Percentiles rank a stretch among this genome's conserved stretches.
These are phyloP conservation scores for Diphyllodes magnificus DNA, from an alignment of 2,113 vertebrate genomes.

Conservation along the genomic window DNA sequence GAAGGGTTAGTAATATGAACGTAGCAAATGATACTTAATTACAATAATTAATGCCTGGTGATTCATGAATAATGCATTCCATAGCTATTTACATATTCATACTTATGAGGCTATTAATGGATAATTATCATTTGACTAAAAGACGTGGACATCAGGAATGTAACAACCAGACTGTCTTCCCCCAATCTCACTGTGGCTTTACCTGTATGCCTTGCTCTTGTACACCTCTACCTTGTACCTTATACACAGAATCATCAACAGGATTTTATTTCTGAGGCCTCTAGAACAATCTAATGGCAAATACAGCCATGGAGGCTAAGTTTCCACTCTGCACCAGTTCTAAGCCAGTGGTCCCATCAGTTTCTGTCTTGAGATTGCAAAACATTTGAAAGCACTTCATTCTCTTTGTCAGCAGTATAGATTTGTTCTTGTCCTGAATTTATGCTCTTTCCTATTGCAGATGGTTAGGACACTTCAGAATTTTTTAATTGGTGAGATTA, in stretches of 20 bases:
- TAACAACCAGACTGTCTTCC: background rate
- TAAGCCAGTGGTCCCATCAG: background rate
- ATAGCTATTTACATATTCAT: slow-evolving; percentile 55
- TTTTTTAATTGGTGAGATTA: background rate
- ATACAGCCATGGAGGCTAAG: background rate
- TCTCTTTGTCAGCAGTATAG: background rate
- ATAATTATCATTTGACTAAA: slow-evolving; percentile 46
- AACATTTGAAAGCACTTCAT: background rate
- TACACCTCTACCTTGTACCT: background rate
- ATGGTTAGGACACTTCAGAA: background rate
- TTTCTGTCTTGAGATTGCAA: background rate
- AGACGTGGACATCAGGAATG: slow-evolving; percentile 5
- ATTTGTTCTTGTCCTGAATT: background rate
- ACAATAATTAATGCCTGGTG: slow-evolving; percentile 63
- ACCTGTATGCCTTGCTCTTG: background rate
- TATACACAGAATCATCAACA: background rate
- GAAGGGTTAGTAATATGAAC: slow-evolving; percentile 42
- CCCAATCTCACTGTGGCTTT: background rate
- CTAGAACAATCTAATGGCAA: background rate
- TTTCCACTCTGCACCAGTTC: background rate
- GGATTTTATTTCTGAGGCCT: background rate
- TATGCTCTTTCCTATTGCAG: background rate
- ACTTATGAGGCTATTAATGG: slow-evolving; percentile 16
- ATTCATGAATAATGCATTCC: slow-evolving; percentile 62
- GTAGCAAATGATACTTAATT: slow-evolving; percentile 59